phyloP scores from a whole-genome alignment of 2,797 vertebrate genomes.

The Anguilla marmorata region DNA sequence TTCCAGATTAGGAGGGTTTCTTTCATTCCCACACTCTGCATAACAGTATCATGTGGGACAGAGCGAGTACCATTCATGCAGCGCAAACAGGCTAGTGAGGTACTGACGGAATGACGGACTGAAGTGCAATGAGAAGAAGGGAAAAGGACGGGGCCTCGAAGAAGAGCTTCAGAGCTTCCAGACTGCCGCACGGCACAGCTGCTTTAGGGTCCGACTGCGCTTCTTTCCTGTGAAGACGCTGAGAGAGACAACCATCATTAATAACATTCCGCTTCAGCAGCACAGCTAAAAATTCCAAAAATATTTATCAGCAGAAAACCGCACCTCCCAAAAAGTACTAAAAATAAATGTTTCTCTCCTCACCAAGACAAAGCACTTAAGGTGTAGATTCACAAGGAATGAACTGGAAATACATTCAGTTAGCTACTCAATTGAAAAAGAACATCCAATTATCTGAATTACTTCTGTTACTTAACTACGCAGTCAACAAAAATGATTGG shows the following conservation, averaged over 20 bases:
- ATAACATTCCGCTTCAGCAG: neutral
- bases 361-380: neutral
- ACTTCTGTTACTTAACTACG: neutral
- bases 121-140: constrained; percentile 21
- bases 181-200: constrained; percentile 16
- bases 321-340: neutral
- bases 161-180: constrained; percentile 56
- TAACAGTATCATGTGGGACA: neutral
- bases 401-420: neutral
- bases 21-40: neutral
- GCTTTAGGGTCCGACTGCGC: constrained; percentile 42
- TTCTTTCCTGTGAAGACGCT: constrained; percentile 54
- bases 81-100: neutral
- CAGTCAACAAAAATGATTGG: neutral
- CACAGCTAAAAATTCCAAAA: neutral
- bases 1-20: neutral
- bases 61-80: constrained; percentile 30
- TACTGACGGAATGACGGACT: constrained; percentile 11
- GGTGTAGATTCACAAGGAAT: neutral
- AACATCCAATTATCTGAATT: neutral
- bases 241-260: constrained; percentile 38
- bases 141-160: constrained; percentile 36
- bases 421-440: neutral
- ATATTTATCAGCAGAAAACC: neutral
- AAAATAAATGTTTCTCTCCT: neutral